Evolutionary conservation across 1,140 invertebrate species (phyloP), one percentile per base, ranked within the genome.

Genomic region (Psix sp.): DNA sequence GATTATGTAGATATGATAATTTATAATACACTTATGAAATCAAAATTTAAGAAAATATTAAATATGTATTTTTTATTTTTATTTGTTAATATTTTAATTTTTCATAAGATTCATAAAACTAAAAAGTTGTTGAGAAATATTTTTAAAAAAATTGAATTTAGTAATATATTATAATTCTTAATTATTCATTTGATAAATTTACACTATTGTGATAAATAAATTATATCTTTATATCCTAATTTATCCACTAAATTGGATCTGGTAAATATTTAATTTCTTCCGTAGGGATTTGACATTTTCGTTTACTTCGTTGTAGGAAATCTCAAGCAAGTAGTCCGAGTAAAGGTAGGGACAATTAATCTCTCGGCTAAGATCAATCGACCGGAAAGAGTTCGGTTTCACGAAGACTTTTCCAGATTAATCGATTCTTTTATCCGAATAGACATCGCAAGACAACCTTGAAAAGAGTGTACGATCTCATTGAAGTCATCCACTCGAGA

Each of bases 311-410:
- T 54, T 36, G 35, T 51, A 39, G 42, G 57, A 51, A 74, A 52
- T 29, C 57, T 59, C 46, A 6, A 49, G 16, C 52, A 57, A 74
- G 10, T 43, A 43, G 45, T 59, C 52, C 40, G 15, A 74, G 59
- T 51, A 59, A 59, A 68, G 72, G 52, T 56, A 65, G 56, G 39
- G 74, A 73, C 77, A 74, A 77, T 79, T 79, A 79, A 79, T 79
- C 77, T 79, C 68, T 62, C 65, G 46, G 29, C 52, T 57, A 54
- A 71, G 70, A 77, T 77, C 77, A 77, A 79, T 79, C 75, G 77
- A 74, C 62, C 68, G 66, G 71, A 77, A 79, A 74, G 72, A 77
- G 75, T 76, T 68, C 67, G 46, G 51, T 59, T 68, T 71, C 42
- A 6, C 62, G 63, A 63, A 67, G 68, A 73, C 65, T 68, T 52